Base-by-base conservation (phyloP, 2,888 invertebrate genomes). In the Labia minor region DNA sequence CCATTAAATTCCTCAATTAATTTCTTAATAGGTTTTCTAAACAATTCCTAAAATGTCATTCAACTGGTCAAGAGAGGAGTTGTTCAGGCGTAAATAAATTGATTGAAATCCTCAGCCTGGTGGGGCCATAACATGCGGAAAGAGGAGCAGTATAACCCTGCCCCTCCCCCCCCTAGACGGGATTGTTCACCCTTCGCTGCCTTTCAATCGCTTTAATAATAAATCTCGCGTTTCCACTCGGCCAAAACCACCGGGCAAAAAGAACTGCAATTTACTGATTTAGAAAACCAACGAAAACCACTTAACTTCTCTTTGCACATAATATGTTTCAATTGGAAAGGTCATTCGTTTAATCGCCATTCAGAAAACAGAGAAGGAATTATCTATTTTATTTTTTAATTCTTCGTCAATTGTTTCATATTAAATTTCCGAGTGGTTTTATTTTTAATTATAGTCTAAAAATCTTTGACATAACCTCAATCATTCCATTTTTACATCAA, bases 181-280 rank as follows among this genome's bases (percentile, higher is more conserved):
- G 49, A 49, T 49, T 49, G 49, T 49, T 49, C 49, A 49, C 49
- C n/a, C 49, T 49, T 49, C 16, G 49, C 49, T 49, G 14, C 49
- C 49, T 49, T 49, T 49, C 49, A 49, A 49, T 49, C 49, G 49
- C 49, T 49, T 49, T 49, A 49, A 49, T 49, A 49, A 49, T 49
- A 49, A 49, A 49, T 49, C 49, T 49, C 16, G 14, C 49, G 49
- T 49, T 49, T 49, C 49, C 49, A 49, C 49, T 49, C 49, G 14
- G 49, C 49, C 49, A 14, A 49, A 49, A 49, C 49, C 49, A 49
- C 4, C 16, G n/a, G 14, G n/a, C 49, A 49, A 49, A 49, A 49
- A 49, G 49, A 49, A 49, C 49, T 49, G 49, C 16, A 49, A 49
- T 49, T 49, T 49, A 49, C 49, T 49, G 49, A 49, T 49, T 49